Base-by-base conservation (phyloP, 2,797 vertebrate genomes). In the Acrossocheilus wenchowensis region DNA sequence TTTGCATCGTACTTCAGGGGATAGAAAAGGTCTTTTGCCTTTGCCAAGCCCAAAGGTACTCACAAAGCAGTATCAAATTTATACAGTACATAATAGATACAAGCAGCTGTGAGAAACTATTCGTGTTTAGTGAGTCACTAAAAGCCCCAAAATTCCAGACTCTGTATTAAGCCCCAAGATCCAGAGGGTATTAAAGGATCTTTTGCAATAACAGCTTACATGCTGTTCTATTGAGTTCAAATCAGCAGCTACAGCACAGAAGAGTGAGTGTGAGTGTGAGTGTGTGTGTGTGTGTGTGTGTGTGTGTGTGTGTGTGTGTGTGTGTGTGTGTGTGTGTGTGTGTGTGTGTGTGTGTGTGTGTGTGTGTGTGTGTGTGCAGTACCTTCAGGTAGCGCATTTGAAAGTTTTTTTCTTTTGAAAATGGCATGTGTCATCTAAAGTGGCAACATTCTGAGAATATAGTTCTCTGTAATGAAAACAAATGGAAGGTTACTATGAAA, bases 121-220 rank as follows among this genome's bases (percentile, higher is more conserved):
- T 57, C 0, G 34, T 36, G 50, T 77, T 77, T 36, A 77, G 26
- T 62, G 39, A 62, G 54, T 79, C 54, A 62, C 54, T 7, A 62
- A 62, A 79, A 43, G 77, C 43, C 57, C 82, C 15, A 19, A 48
- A 83, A 74, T 83, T 74, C 69, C 69, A 83, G 71, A 85, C 60
- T 64, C 19, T 7, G 73, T n/a, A 77, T 39, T 78, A 85, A 50
- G 75, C 66, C 72, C 36, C 36, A 14, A 68, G 79, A 68, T 81
- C 68, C 68, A 54, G 15, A 48, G 14, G 57, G 82, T 75, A 77
- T 84, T 84, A 85, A 57, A 60, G 64, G 82, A 66, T 84, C 7
- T 84, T 48, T 84, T 64, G 60, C 69, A 83, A 57, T 83, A 60
- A 83, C n/a, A 34, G 52, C 54, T 73, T 17, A 74, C 30, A 66